Evolutionary conservation across 1,140 invertebrate species (phyloP).

Genomic region (Colletes latitarsis): DNA sequence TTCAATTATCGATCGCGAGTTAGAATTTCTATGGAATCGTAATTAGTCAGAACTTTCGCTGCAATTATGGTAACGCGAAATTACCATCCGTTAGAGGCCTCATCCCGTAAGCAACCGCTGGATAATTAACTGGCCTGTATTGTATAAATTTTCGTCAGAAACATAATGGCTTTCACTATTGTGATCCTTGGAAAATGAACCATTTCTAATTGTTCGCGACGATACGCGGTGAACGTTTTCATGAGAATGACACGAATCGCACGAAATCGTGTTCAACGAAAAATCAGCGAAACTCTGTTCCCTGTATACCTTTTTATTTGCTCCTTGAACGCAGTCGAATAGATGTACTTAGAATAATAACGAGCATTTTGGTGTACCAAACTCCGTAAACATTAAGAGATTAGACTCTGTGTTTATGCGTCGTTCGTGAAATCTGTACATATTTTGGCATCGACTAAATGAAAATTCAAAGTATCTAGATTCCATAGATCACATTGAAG

Average conservation of each 20-base stretch:
- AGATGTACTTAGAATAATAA: no score
- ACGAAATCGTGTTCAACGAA: neutral
- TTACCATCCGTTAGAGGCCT: constrained; percentile 37
- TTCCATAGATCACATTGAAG: no score
- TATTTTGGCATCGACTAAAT: no score
- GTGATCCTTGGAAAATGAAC: constrained; percentile 17
- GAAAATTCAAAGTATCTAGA: no score
- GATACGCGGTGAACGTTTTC: neutral
- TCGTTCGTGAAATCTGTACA: no score
- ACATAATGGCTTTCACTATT: constrained; percentile 40
- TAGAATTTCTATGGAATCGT: constrained; percentile 41
- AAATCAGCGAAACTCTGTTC: neutral
- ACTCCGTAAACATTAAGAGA: no score
- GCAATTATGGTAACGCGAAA: constrained; percentile 37
- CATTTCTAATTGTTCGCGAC: constrained; percentile 15
- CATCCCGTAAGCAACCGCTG: constrained; percentile 28
- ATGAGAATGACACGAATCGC: constrained; percentile 16
- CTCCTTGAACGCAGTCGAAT: no score
- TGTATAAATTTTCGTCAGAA: constrained; percentile 51
- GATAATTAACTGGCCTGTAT: constrained; percentile 47
- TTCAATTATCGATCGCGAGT: neutral
- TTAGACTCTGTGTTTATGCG: no score
- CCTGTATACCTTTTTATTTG: no score
- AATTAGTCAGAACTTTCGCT: constrained; percentile 53
- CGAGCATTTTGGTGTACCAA: no score